These are phyloP conservation scores for Trissoscelio sp. DNA, from an alignment of 2,888 invertebrate genomes.

Conservation along the genomic window DNA sequence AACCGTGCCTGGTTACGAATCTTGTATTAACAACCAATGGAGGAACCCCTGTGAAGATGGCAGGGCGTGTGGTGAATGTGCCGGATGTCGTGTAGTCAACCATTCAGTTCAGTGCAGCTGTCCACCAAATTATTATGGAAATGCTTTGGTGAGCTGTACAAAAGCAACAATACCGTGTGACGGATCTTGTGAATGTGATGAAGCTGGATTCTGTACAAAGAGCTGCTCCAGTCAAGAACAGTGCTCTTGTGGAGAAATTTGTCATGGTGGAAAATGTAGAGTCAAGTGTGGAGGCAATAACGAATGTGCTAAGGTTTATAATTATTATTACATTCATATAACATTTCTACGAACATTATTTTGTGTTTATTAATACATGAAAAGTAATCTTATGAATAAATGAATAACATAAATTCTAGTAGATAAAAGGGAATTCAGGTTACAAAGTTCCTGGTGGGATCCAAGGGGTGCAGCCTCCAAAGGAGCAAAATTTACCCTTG, in stretches of 20 bases:
- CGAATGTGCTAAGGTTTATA: constrained; percentile 87
- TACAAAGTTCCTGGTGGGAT: background rate
- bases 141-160: constrained; percentile 91
- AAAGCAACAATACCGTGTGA: constrained; percentile 90
- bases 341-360: too few relatives aligned
- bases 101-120: constrained; percentile 95
- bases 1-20: constrained; percentile 88
- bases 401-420: background rate
- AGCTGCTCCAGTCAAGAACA: constrained; percentile 88
- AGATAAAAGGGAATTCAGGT: background rate
- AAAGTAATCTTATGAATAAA: too few relatives aligned
- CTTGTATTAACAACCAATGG: constrained; percentile 93
- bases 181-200: constrained; percentile 91
- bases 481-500: too few relatives aligned
- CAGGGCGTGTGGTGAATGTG: constrained; percentile 92
- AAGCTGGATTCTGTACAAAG: constrained; percentile 90
- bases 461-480: too few relatives aligned
- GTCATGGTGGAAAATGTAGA: constrained; percentile 89
- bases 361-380: too few relatives aligned
- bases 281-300: constrained; percentile 88
- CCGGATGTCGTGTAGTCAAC: constrained; percentile 91
- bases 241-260: constrained; percentile 93
- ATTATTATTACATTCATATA: too few relatives aligned
- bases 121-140: constrained; percentile 91
- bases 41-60: constrained; percentile 91